These are phyloP conservation scores for Ariopsis seemanni DNA, from an alignment of 2,113 vertebrate species.

Conservation along the genomic window DNA sequence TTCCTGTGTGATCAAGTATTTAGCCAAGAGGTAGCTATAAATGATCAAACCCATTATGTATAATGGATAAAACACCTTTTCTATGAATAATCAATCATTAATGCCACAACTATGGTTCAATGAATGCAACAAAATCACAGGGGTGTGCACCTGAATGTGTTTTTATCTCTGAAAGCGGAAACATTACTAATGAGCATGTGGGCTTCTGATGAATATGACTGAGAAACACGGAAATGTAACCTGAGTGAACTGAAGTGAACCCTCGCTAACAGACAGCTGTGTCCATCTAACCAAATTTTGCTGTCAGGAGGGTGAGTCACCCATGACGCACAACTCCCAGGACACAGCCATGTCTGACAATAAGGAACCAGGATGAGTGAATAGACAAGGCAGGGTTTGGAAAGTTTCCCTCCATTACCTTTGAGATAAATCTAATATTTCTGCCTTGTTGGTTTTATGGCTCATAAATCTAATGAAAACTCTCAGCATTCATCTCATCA, in stretches of 20 bases:
- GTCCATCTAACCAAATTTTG: conserved; percentile 54
- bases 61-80: too few species aligned
- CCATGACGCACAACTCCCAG: conserved; percentile 10
- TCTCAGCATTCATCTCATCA: conserved; percentile 14
- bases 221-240: neutral
- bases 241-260: conserved; percentile 65
- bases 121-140: neutral
- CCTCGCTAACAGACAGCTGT: conserved; percentile 50
- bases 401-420: conserved; percentile 37
- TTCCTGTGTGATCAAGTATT: neutral
- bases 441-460: conserved; percentile 39
- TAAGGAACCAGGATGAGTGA: conserved; percentile 12
- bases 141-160: neutral
- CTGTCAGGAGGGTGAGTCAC: conserved; percentile 7
- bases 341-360: neutral
- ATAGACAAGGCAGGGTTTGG: neutral
- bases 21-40: neutral
- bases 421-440: conserved; percentile 37
- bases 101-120: neutral
- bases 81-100: neutral
- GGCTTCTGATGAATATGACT: neutral
- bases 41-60: neutral
- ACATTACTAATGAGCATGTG: neutral
- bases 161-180: neutral
- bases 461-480: conserved; percentile 37